Evolutionary conservation across 2,888 invertebrate genomes (phyloP), one percentile per base, ranked within the genome.

Genomic region (Atethmia centrago): DNA sequence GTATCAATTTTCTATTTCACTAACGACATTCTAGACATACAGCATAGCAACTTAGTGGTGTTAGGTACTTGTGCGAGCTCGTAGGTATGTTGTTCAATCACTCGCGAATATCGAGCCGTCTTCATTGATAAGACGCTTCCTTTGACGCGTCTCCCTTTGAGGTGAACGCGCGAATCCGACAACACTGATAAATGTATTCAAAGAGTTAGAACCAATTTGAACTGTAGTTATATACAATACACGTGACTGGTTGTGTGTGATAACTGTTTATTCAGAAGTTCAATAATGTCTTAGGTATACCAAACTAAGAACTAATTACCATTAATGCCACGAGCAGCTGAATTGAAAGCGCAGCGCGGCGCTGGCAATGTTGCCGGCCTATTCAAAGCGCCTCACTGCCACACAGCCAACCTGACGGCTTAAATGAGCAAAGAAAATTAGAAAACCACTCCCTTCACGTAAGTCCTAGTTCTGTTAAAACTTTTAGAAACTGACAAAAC

Each of bases 281-380:
- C 40, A 45, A 42, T 58, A 59, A 53, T 58, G 42, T 16, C 21
- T 19, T 16, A 66, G 8, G 42, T 64, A 53, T 21, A 63, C 31
- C 31, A 70, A 72, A 80, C 82, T 84, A 75, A 70, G 70, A 88
- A 88, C 84, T 88, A 89, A 91, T 91, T 90, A 88, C 83, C 87
- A 88, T 88, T 86, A 88, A 86, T 86, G 91, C 87, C 90, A 88
- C 74, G 69, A 80, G 72, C 90, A 89, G 85, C 45, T 69, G 81
- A 69, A 80, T 21, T 25, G 73, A 64, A 76, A 71, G 61, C 69
- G 51, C 56, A 49, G 64, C 63, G 42, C 10, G 47, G 14, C 65
- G 40, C 56, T 70, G 65, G 68, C 51, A 69, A 76, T 80, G 80
- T 82, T 79, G 79, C 75, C 74, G 77, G 71, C 81, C 74, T 73